phyloP scores from a whole-genome alignment of 1,140 invertebrate species.

The Babylonia areolata region DNA sequence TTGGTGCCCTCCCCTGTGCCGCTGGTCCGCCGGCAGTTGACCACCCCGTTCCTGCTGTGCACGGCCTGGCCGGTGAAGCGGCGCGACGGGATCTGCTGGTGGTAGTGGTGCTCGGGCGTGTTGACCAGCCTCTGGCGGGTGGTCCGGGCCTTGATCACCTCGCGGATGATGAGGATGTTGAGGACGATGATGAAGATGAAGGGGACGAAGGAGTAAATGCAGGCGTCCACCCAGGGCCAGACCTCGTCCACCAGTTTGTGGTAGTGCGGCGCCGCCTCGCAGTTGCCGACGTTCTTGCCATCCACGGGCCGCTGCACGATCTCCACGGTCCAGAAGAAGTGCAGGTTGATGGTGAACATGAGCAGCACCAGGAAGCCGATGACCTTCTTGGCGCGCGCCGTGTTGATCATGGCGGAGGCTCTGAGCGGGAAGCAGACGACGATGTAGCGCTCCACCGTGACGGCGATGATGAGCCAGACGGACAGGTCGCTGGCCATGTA shows the following conservation, averaged over 20 bases:
- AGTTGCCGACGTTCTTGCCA: conserved; percentile 40
- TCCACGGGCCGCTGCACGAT: conserved; percentile 40
- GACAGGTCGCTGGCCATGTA: conserved; percentile 71
- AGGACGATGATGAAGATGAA: conserved; percentile 64
- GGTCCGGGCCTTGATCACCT: conserved; percentile 41
- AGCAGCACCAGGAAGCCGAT: conserved; percentile 53
- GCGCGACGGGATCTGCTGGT: conserved; percentile 39
- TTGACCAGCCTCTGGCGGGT: conserved; percentile 28
- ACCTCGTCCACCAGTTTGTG: conserved; percentile 46
- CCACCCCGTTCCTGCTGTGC: conserved; percentile 4
- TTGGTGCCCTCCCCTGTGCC: conserved; percentile 58
- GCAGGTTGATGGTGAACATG: conserved; percentile 63
- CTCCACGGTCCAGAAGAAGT: conserved; percentile 70
- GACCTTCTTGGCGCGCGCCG: conserved; percentile 58
- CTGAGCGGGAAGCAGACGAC: conserved; percentile 71
- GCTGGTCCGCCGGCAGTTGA: conserved; percentile 36
- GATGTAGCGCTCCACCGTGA: conserved; percentile 74
- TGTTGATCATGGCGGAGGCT: conserved; percentile 66
- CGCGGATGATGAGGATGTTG: conserved; percentile 60
- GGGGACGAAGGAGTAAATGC: conserved; percentile 69
- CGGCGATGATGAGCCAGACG: conserved; percentile 75
- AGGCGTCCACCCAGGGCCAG: conserved; percentile 71
- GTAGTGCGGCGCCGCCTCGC: conserved; percentile 44
- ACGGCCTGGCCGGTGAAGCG: not conserved
- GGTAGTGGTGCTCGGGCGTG: conserved; percentile 20